Conservation (phyloP, 1,140 invertebrate species). For the Drosophila micromelanica region DNA sequence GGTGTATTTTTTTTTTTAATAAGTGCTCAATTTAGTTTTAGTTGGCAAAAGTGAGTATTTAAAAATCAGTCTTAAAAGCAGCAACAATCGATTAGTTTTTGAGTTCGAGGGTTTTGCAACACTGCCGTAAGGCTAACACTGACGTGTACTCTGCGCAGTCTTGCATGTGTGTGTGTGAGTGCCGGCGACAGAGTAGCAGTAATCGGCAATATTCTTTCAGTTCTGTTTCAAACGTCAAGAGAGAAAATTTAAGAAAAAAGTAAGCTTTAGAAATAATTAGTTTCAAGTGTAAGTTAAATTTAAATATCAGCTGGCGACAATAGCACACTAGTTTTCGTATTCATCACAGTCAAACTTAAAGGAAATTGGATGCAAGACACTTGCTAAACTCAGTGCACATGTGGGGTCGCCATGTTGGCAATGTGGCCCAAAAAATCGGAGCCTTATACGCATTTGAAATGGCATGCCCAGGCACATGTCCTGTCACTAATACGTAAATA, state of each 20-base stretch:
- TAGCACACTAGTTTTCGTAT: background rate
- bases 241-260: constrained; percentile 34
- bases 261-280: constrained; percentile 9
- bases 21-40: constrained; percentile 51
- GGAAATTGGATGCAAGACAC: background rate
- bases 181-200: constrained; percentile 46
- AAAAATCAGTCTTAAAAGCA: constrained; percentile 29
- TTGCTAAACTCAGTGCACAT: constrained; percentile 21
- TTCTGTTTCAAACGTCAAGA: constrained; percentile 66
- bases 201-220: constrained; percentile 55
- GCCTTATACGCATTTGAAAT: background rate
- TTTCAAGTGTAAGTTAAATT: constrained; percentile 55
- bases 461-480: constrained; percentile 14
- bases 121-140: constrained; percentile 50
- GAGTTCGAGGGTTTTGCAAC: constrained; percentile 39
- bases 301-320: background rate
- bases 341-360: background rate
- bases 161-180: constrained; percentile 35
- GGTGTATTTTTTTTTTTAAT: constrained; percentile 36
- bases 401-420: constrained; percentile 67
- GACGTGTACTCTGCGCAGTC: constrained; percentile 62
- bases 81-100: constrained; percentile 32
- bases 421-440: constrained; percentile 17
- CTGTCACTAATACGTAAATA: background rate
- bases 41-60: constrained; percentile 73